Conservation (phyloP, 2,888 invertebrate genomes). For the Deilephila porcellus region DNA sequence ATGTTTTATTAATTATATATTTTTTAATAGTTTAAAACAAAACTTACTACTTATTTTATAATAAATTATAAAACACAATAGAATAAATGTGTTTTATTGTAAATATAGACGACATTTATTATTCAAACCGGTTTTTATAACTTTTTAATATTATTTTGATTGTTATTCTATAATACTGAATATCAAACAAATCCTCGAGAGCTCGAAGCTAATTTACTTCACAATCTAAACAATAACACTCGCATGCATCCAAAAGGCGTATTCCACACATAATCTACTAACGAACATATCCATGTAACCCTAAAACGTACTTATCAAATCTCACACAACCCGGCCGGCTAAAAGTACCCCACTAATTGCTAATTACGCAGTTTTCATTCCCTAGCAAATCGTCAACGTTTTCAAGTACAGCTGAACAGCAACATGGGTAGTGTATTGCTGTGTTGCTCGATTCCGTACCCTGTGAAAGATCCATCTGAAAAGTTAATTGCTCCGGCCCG, state of each 20-base stretch:
- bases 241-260: background rate
- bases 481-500: constrained; percentile 67
- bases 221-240: too few species aligned
- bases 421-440: constrained; percentile 44
- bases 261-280: background rate
- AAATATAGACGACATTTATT: too few species aligned
- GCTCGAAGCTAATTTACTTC: too few species aligned
- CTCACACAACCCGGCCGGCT: background rate
- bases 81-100: too few species aligned
- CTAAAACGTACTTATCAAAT: constrained; percentile 8
- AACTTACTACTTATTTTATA: too few species aligned
- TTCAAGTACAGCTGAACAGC: constrained; percentile 36
- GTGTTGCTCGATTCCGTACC: constrained; percentile 61
- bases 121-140: too few species aligned
- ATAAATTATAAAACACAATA: too few species aligned
- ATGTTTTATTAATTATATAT: too few species aligned
- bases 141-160: too few species aligned
- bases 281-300: background rate
- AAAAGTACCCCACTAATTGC: constrained; percentile 24
- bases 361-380: constrained; percentile 23
- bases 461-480: constrained; percentile 63
- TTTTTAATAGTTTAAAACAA: too few species aligned
- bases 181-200: background rate
- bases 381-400: constrained; percentile 27
- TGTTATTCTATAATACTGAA: too few species aligned